Base-by-base conservation (phyloP, 2,113 vertebrate genomes). In the Sceloporus undulatus region DNA sequence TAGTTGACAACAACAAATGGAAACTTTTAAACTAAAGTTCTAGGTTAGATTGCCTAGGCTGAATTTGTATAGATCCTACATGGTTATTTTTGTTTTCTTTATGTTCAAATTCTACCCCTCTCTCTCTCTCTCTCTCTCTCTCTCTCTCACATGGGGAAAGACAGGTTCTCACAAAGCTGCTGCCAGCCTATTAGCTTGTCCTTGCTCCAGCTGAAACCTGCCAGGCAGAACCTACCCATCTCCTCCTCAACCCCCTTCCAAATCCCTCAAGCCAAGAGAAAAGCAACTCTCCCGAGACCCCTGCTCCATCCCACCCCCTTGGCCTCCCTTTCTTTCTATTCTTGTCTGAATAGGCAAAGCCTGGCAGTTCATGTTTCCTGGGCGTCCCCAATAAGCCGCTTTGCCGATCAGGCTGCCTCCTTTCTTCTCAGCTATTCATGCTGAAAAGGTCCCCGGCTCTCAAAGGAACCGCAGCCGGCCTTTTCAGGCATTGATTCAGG, bases 381-480 rank as follows among this genome's bases (percentile, higher is more conserved):
- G 59, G 8, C 34, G 73, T 86, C 79, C 94, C 95, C 88, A 62
- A 87, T 91, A 89, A 88, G 71, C 87, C 27, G 93, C 96, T 90
- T 42, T 21, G 92, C 97, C 95, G 96, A 97, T 97, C 97, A 62
- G 96, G 96, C 92, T 25, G 93, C 94, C n/a, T 87, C 93, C 97
- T 98, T 98, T 98, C 98, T 98, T 97, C 91, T 90, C 95, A 94
- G 95, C 95, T 97, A 98, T 96, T 96, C 96, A 97, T 96, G 97
- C 98, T 96, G 96, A 96, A 97, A 97, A 93, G 93, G 96, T 94
- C 92, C 29, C 25, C 94, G 87, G 95, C 95, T 96, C 92, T 95
- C 94, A 73, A 91, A 93, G 96, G 16, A 96, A 94, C 95, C 95
- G 90, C 95, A 95, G 95, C 95, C 93, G 93, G 96, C 96, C 93